A percentile compares a stretch with the other conserved stretches of the same genome.
Evolutionary conservation across 2,888 invertebrate genomes (phyloP).

Genomic region (Ypsolopha sequella): DNA sequence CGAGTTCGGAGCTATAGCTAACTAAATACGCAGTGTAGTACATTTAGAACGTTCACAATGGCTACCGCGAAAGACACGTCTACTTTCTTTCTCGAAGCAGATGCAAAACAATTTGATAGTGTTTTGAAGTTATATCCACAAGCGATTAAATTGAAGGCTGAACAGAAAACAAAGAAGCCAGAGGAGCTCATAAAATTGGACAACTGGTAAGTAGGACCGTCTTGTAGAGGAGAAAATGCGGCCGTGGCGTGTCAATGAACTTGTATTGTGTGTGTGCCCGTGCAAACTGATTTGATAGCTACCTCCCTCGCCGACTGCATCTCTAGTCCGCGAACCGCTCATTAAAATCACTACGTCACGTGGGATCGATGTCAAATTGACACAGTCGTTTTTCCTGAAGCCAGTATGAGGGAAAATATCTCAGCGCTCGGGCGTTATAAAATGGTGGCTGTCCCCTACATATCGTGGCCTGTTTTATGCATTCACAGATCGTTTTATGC

Average conservation of each 20-base stretch:
- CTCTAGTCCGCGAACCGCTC: conserved; percentile 74
- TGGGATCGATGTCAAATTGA: conserved; percentile 79
- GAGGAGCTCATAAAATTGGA: conserved; percentile 95
- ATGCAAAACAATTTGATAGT: conserved; percentile 87
- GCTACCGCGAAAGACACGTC: conserved; percentile 91
- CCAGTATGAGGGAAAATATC: conserved; percentile 66
- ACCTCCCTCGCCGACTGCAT: conserved; percentile 76
- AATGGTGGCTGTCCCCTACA: conserved; percentile 66
- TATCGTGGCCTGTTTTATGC: conserved; percentile 49
- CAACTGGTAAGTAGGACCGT: conserved; percentile 86
- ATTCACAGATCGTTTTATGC: conserved; percentile 34
- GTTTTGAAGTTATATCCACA: conserved; percentile 92
- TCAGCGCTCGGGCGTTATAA: conserved; percentile 68
- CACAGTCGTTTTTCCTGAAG: conserved; percentile 69
- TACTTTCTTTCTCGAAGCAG: conserved; percentile 93
- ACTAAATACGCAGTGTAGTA: conserved; percentile 70
- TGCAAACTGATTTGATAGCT: conserved; percentile 73
- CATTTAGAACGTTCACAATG: conserved; percentile 78
- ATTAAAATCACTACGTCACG: conserved; percentile 80
- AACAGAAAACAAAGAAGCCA: conserved; percentile 91
- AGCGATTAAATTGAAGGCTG: conserved; percentile 91
- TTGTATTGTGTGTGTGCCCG: conserved; percentile 73
- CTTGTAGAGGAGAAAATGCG: conserved; percentile 70
- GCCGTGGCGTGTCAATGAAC: conserved; percentile 73
- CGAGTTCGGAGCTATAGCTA: conserved; percentile 70